Evolutionary conservation across 1,140 invertebrate genomes (phyloP).

Genomic region (Lamellibrachia luymesi): DNA sequence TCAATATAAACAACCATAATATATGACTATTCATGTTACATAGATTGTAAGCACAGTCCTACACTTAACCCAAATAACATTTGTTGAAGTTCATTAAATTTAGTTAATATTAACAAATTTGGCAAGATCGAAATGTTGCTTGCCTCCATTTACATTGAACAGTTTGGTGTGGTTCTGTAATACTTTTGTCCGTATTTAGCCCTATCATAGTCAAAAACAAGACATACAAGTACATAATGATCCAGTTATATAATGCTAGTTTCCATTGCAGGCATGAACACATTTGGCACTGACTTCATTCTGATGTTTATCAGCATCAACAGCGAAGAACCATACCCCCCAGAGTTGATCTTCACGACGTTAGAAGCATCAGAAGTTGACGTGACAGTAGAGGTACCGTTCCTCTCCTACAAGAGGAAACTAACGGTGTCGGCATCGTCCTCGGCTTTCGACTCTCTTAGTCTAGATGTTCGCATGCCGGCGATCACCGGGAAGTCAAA

Average conservation of each 20-base stretch:
- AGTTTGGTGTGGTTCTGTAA: too few species aligned
- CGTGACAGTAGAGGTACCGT: not conserved
- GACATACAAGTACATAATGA: not conserved
- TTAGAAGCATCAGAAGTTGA: not conserved
- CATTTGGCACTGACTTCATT: not conserved
- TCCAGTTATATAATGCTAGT: not conserved
- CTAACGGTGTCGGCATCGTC: not conserved
- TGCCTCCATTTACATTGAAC: too few species aligned
- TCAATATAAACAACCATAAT: too few species aligned
- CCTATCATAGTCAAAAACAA: too few species aligned
- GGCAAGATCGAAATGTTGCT: too few species aligned
- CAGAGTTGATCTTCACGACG: not conserved
- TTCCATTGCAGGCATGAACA: not conserved
- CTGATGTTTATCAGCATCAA: not conserved
- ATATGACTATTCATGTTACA: too few species aligned
- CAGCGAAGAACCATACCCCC: not conserved
- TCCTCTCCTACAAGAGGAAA: not conserved
- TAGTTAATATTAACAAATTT: too few species aligned
- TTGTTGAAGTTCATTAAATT: too few species aligned
- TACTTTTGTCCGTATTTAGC: too few species aligned
- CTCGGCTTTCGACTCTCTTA: not conserved
- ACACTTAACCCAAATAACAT: too few species aligned
- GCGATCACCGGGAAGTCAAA: conserved; percentile 20
- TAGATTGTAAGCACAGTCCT: too few species aligned
- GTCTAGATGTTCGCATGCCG: not conserved